Percentiles rank a stretch among this genome's conserved stretches.
phyloP scores from a whole-genome alignment of 2,888 invertebrate species.

The Melanotus villosus region DNA sequence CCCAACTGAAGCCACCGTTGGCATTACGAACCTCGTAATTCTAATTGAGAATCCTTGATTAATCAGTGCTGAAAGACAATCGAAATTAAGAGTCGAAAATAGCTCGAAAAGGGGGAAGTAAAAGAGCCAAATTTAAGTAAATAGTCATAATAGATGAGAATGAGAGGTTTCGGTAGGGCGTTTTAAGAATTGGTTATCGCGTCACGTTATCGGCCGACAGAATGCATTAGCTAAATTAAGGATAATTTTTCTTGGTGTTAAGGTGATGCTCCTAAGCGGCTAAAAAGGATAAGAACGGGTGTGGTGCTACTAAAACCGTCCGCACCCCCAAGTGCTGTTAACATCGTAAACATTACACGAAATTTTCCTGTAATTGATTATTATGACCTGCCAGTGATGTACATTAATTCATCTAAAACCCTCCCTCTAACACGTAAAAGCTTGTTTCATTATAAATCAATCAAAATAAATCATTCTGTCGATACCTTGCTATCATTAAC shows the following conservation, averaged over 20 bases:
- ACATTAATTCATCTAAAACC: slow-evolving; percentile 17
- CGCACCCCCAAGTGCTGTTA: slow-evolving; percentile 35
- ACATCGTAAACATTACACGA: slow-evolving; percentile 19
- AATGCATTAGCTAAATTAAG: slow-evolving; percentile 55
- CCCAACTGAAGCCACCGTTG: slow-evolving; percentile 56
- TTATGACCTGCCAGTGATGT: slow-evolving; percentile 26
- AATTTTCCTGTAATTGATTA: slow-evolving; percentile 33
- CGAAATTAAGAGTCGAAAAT: neutral
- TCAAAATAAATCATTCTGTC: slow-evolving; percentile 24
- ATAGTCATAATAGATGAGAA: neutral
- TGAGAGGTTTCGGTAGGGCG: slow-evolving; percentile 30
- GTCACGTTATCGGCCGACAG: slow-evolving; percentile 40
- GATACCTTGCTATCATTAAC: neutral
- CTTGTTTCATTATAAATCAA: slow-evolving; percentile 27
- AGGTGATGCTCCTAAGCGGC: slow-evolving; percentile 14
- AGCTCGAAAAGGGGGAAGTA: neutral
- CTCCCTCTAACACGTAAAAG: slow-evolving; percentile 30
- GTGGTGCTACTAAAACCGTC: slow-evolving; percentile 24
- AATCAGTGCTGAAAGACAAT: slow-evolving; percentile 20
- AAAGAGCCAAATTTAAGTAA: neutral
- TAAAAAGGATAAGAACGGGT: slow-evolving; percentile 5
- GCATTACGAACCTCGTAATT: slow-evolving; percentile 61
- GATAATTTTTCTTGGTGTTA: slow-evolving; percentile 45
- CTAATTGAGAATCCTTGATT: slow-evolving; percentile 34
- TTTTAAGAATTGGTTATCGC: slow-evolving; percentile 43